phyloP scores from a whole-genome alignment of 2,113 vertebrate genomes.

The Carlito syrichta region DNA sequence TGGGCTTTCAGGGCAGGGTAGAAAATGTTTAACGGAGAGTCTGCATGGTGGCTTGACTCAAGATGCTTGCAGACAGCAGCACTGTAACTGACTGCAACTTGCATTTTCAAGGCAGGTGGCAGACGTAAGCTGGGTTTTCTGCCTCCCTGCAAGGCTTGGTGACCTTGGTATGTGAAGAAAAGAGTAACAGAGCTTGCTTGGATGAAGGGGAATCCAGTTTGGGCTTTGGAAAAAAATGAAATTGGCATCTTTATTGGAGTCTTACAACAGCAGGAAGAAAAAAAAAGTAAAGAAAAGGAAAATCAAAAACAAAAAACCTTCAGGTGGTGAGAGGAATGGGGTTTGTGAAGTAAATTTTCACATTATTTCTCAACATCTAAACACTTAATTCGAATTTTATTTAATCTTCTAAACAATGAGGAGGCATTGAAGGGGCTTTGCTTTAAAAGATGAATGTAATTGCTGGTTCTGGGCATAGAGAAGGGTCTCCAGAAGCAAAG shows the following conservation, averaged over 20 bases:
- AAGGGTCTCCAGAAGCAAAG: not conserved
- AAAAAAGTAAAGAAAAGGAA: not conserved
- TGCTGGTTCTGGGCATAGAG: not conserved
- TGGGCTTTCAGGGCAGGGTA: not conserved
- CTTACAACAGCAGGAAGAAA: not conserved
- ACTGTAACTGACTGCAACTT: not conserved
- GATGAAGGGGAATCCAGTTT: not conserved
- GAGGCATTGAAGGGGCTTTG: not conserved
- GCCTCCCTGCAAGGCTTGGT: not conserved
- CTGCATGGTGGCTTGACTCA: not conserved
- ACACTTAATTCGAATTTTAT: conserved; percentile 12
- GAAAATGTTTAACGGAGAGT: not conserved
- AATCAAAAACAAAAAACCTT: not conserved
- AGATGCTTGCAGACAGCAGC: not conserved
- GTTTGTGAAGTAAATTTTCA: not conserved
- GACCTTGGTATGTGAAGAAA: not conserved
- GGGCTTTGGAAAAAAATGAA: not conserved
- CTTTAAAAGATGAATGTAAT: not conserved
- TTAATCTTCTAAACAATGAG: not conserved
- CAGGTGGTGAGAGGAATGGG: not conserved
- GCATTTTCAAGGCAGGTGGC: not conserved
- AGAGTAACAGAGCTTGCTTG: not conserved
- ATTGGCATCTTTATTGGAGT: not conserved
- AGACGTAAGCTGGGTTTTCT: not conserved
- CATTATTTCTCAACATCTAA: not conserved